These are phyloP conservation scores for rat (Rattus norvegicus) DNA, from an alignment of 2,113 vertebrate genomes.

Conservation along the genomic window GRCr8 NC_086020.1:25873501-25874000, in stretches of 20 bases:
- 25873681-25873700: not conserved
- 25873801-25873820: not conserved
- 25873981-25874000: not conserved
- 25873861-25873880: not conserved
- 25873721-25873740: not conserved
- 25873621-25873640: not conserved
- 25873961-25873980: not conserved
- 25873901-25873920: not conserved
- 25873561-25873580: not conserved
- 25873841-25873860: not conserved
- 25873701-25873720: constrained; percentile 4
- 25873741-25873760: not conserved
- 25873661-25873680: too few relatives aligned
- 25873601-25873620: not conserved
- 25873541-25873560: too few relatives aligned
- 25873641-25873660: not conserved
- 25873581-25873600: not conserved
- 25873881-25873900: not conserved
- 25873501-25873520: not conserved
- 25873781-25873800: not conserved
- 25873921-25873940: not conserved
- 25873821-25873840: not conserved
- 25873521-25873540: not conserved
- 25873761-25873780: not conserved
- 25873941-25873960: not conserved